A percentile compares a stretch with the other conserved stretches of the same genome.
Conservation (phyloP, 2,888 invertebrate species). For the Emmelina monodactyla region DNA sequence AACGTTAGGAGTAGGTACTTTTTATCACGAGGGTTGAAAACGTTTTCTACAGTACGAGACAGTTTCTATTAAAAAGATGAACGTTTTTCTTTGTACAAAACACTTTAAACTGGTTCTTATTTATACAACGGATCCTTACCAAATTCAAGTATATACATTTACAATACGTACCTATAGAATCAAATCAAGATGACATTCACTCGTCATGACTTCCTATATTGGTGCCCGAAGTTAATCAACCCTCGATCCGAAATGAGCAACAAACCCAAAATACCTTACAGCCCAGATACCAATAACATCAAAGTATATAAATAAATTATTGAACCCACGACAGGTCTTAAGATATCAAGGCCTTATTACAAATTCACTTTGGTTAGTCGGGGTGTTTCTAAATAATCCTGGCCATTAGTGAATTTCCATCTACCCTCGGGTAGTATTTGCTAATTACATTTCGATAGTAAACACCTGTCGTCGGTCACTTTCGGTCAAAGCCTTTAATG, state of each 20-base stretch:
- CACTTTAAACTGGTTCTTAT: too few species aligned
- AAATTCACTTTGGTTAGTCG: conserved; percentile 45
- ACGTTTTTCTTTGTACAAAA: too few species aligned
- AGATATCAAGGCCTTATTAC: conserved; percentile 38
- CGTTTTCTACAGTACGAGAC: too few species aligned
- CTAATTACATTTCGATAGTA: conserved; percentile 48
- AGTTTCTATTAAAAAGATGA: too few species aligned
- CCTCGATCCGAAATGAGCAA: not conserved
- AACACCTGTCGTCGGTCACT: conserved; percentile 43
- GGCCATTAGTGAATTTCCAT: conserved; percentile 42
- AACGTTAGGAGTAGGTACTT: too few species aligned
- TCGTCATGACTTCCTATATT: too few species aligned
- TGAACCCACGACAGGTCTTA: conserved; percentile 33
- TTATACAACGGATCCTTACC: too few species aligned
- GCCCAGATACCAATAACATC: conserved; percentile 20
- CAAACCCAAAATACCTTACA: not conserved
- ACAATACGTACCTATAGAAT: too few species aligned
- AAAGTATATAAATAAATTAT: conserved; percentile 39
- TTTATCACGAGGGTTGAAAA: too few species aligned
- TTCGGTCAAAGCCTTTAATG: conserved; percentile 27
- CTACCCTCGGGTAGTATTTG: conserved; percentile 24
- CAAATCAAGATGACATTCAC: too few species aligned
- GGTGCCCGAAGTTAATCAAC: conserved; percentile 4
- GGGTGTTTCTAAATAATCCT: conserved; percentile 32
- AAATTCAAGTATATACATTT: too few species aligned